Percentiles rank a stretch among this genome's conserved stretches.
Evolutionary conservation across 1,140 invertebrate genomes (phyloP).

Genomic region (Micrasema minimum): DNA sequence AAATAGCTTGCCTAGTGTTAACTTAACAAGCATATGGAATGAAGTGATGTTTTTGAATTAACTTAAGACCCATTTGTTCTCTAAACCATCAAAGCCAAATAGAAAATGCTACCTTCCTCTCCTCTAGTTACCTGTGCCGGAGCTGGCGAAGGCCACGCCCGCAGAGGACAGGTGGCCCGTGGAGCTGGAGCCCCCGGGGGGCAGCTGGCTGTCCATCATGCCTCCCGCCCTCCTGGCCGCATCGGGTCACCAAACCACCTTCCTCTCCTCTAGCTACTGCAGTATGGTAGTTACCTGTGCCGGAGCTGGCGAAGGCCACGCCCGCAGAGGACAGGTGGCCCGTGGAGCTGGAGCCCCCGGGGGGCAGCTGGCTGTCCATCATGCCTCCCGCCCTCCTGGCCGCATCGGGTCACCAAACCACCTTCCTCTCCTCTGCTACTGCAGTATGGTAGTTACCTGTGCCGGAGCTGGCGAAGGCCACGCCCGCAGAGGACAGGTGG

Average conservation of each 20-base stretch:
- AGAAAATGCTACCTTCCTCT: too few relatives aligned
- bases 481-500: slow-evolving; percentile 65
- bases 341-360: slow-evolving; percentile 65
- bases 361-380: slow-evolving; percentile 65
- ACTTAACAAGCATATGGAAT: too few relatives aligned
- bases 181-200: slow-evolving; percentile 65
- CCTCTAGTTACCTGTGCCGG: slow-evolving; percentile 47
- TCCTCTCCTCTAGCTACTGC: too few relatives aligned
- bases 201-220: slow-evolving; percentile 64
- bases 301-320: slow-evolving; percentile 48
- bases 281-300: slow-evolving; percentile 44
- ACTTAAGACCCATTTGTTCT: too few relatives aligned
- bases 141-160: slow-evolving; percentile 55
- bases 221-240: neutral
- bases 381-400: slow-evolving; percentile 8
- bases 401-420: slow-evolving; percentile 29
- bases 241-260: slow-evolving; percentile 30
- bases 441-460: too few relatives aligned
- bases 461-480: slow-evolving; percentile 36
- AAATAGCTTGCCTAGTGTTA: too few relatives aligned
- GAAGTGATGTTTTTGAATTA: too few relatives aligned
- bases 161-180: slow-evolving; percentile 66
- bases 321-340: slow-evolving; percentile 66
- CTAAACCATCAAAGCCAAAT: too few relatives aligned
- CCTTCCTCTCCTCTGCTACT: slow-evolving; percentile 6